Evolutionary conservation across 2,888 invertebrate genomes (phyloP), one percentile per base, ranked within the genome.

Genomic region (Cheilosia scutellata): DNA sequence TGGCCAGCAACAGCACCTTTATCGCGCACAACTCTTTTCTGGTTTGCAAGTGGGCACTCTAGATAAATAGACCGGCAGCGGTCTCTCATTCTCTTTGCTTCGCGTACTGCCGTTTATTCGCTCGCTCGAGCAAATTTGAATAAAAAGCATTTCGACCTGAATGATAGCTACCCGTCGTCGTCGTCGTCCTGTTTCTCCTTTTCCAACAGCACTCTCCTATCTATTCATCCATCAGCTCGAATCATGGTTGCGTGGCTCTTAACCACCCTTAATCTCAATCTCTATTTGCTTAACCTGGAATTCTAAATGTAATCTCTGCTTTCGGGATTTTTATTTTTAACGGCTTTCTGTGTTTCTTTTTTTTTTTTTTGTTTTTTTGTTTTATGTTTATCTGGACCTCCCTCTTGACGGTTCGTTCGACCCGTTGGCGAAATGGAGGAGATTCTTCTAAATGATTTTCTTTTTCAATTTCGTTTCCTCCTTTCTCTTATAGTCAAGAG

Each of bases 221-320:
- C 84, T 70, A 58, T 75, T 78, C 70, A 75, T 77, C 71, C 79
- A 75, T 75, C 79, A 79, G 70, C 58, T 71, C 25, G 84, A 79
- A 84, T 75, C 55, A 76, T 72, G 53, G 71, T 83, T 79, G 65
- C 70, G 51, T 79, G 65, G 70, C 79, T 84, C 75, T 58, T 75
- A 84, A 84, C 84, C 75, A 75, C 71, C 79, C 84, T 79, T 84
- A 79, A 84, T 75, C 79, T 71, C 84, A 60, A 79, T 79, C 74
- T 79, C 65, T 84, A 84, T 84, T 84, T 84, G 75, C 79, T 75
- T 84, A 79, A 84, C 75, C 79, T 79, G 63, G 53, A 84, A 84
- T 79, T 70, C 65, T 66, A 33, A 78, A 78, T 78, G 78, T 78
- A 78, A 78, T 78, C 78, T 71, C 78, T 74, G 57, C 79, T 65